Base-by-base conservation (phyloP, 2,113 vertebrate species). In the Gadus chalcogrammus region DNA sequence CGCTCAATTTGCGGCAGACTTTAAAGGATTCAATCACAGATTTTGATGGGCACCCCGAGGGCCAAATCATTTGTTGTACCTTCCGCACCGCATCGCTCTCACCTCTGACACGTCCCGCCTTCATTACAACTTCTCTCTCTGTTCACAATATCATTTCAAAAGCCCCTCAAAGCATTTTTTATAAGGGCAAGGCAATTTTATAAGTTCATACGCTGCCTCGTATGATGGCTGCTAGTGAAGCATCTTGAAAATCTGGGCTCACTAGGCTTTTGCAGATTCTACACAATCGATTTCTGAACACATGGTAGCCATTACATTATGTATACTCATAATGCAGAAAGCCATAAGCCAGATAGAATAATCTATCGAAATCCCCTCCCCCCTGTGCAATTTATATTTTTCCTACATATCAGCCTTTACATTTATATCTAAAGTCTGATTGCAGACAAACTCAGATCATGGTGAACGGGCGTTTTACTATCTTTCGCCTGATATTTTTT, bases 281-380 rank as follows among this genome's bases (percentile, higher is more conserved):
- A 48, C 42, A 48, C 42, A 48, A 48, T 48, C 42, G 12, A 13
- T 48, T 48, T n/a, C 73, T 71, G 77, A 73, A 73, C 76, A 48
- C 74, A 13, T 48, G 8, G 1, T 13, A 9, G 6, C 12, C 11
- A 13, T 67, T 69, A 70, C 18, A 80, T 62, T 70, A 72, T n/a
- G 55, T 67, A 67, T 59, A 76, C 86, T 65, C 79, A 86, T 89
- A 83, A 86, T 84, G 68, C 77, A 87, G 35, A 20, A 20, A 20
- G 20, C 20, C 20, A 20, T 20, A 20, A 11, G 62, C 15, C 55
- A 65, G 72, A 65, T 67, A 24, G 1, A 35, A 35, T 35, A 35
- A 35, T 7, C 6, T 35, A 7, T 35, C 4, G 3, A 35, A 35
- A 35, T 35, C 1, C 6, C 31, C 31, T 1, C 31, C 31, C 31